A percentile compares a stretch with the other conserved stretches of the same genome.
Evolutionary conservation across 1,140 invertebrate genomes (phyloP).

Genomic region (Monochamus saltuarius): DNA sequence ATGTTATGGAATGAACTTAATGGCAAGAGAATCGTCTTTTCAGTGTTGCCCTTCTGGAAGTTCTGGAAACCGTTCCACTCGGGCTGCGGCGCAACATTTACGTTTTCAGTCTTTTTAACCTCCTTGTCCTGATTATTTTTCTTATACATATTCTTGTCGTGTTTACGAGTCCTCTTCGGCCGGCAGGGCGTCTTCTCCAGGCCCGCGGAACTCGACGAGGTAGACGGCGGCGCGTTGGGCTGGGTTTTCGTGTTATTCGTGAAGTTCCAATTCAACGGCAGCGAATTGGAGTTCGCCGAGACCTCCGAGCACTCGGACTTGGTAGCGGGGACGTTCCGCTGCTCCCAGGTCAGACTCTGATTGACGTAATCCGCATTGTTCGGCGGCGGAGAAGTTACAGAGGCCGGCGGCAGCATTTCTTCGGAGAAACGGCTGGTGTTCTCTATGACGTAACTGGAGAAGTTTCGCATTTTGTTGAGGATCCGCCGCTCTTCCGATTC

Average conservation of each 20-base stretch:
- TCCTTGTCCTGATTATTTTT: conserved; percentile 33
- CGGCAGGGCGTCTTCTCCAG: conserved; percentile 35
- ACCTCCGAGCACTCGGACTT: background rate
- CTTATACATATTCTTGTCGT: conserved; percentile 42
- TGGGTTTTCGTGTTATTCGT: conserved; percentile 11
- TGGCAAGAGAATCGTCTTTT: conserved; percentile 38
- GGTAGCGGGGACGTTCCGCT: background rate
- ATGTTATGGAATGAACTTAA: conserved; percentile 53
- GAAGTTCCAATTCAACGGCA: conserved; percentile 26
- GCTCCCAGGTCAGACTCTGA: conserved; percentile 8
- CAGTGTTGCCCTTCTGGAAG: conserved; percentile 14
- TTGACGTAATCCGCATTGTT: conserved; percentile 7
- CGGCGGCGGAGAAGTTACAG: background rate
- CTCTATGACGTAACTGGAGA: conserved; percentile 36
- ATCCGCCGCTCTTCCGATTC: conserved; percentile 29
- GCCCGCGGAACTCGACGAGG: conserved; percentile 32
- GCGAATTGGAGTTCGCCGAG: conserved; percentile 15
- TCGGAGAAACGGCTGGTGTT: conserved; percentile 26
- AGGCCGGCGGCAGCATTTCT: conserved; percentile 21
- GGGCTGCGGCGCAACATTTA: conserved; percentile 8
- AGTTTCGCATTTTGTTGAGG: conserved; percentile 37
- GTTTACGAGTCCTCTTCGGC: conserved; percentile 46
- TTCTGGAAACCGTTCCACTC: conserved; percentile 14
- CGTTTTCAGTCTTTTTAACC: conserved; percentile 19
- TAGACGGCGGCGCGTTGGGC: conserved; percentile 10